These are phyloP conservation scores for Manacus vitellinus DNA, from an alignment of 2,113 vertebrate species.

Conservation along the genomic window DNA sequence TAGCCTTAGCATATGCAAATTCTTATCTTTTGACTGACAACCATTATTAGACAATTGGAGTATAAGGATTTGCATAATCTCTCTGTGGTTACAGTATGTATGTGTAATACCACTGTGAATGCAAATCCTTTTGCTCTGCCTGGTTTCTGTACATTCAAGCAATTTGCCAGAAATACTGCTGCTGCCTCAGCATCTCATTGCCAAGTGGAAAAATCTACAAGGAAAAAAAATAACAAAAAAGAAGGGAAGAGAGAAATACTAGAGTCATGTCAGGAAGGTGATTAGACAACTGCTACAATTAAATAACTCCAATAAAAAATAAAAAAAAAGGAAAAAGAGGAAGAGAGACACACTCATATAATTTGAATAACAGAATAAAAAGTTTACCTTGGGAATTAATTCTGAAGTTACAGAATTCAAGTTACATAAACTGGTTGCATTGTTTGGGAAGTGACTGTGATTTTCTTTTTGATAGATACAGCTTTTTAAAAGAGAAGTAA, in stretches of 20 bases:
- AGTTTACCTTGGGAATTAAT: not conserved
- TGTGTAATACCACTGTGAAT: slow-evolving; percentile 12
- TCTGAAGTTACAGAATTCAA: not conserved
- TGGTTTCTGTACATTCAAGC: slow-evolving; percentile 41
- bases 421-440: not conserved
- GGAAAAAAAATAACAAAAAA: not conserved
- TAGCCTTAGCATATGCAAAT: slow-evolving; percentile 59
- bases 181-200: slow-evolving; percentile 38
- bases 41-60: slow-evolving; percentile 59
- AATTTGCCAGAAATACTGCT: slow-evolving; percentile 23
- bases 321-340: not conserved
- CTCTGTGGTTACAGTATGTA: slow-evolving; percentile 36
- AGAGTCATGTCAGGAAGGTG: not conserved
- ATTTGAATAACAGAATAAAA: not conserved
- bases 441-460: not conserved
- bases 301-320: not conserved
- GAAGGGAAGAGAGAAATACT: not conserved
- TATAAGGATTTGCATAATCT: slow-evolving; percentile 59
- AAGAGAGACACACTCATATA: not conserved
- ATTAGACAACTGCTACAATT: not conserved
- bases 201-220: not conserved
- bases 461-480: not conserved
- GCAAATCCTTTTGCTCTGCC: slow-evolving; percentile 41
- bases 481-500: not conserved
- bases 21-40: slow-evolving; percentile 59